phyloP scores from a whole-genome alignment of 2,888 invertebrate species.

The Eurytoma californica region DNA sequence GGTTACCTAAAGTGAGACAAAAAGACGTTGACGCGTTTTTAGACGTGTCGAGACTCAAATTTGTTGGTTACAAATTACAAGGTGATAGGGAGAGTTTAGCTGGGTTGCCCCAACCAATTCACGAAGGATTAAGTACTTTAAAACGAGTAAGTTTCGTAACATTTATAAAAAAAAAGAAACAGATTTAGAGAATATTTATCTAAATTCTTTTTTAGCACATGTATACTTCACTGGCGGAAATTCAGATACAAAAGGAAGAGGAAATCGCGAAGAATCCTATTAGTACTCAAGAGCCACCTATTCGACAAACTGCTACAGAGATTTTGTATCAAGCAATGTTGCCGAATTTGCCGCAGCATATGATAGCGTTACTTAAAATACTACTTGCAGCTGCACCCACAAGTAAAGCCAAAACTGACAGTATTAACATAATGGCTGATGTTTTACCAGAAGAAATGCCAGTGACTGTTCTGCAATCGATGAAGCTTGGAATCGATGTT shows the following conservation, averaged over 20 bases:
- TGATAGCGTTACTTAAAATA: slow-evolving; percentile 97
- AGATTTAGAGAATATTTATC: neutral
- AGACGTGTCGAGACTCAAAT: slow-evolving; percentile 93
- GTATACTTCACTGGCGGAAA: slow-evolving; percentile 94
- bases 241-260: slow-evolving; percentile 93
- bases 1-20: slow-evolving; percentile 96
- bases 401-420: slow-evolving; percentile 98
- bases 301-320: slow-evolving; percentile 90
- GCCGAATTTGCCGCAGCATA: slow-evolving; percentile 96
- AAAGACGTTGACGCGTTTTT: slow-evolving; percentile 95
- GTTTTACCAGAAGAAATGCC: slow-evolving; percentile 98
- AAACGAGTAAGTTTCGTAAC: slow-evolving; percentile 78
- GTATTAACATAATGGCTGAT: slow-evolving; percentile 98
- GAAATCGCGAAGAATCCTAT: slow-evolving; percentile 94
- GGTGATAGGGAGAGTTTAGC: slow-evolving; percentile 92
- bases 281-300: slow-evolving; percentile 87
- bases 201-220: slow-evolving; percentile 82
- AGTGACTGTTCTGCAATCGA: slow-evolving; percentile 94
- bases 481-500: slow-evolving; percentile 97
- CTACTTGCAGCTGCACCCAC: slow-evolving; percentile 98
- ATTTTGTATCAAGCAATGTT: slow-evolving; percentile 94
- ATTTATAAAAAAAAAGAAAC: slow-evolving; percentile 1
- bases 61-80: slow-evolving; percentile 94
- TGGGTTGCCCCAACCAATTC: slow-evolving; percentile 96
- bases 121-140: slow-evolving; percentile 94